A percentile compares a stretch with the other conserved stretches of the same genome.
Conservation (phyloP, 1,140 invertebrate genomes). For the Piezodorus guildinii region DNA sequence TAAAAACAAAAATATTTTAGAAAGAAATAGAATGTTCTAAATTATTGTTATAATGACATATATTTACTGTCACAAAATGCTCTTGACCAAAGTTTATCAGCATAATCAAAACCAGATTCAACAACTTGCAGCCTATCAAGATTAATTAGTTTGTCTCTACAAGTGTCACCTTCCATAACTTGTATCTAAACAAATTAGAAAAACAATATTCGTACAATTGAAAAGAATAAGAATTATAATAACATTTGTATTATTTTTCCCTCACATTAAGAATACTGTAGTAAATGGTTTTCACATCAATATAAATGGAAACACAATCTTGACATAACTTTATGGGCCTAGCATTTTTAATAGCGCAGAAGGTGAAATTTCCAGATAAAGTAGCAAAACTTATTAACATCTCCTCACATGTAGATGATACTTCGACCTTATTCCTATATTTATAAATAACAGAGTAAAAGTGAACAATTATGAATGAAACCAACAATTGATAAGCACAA, state of each 20-base stretch:
- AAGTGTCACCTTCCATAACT: conserved; percentile 22
- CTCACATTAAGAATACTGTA: conserved; percentile 9
- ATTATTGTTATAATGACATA: no score
- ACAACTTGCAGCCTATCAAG: conserved; percentile 28
- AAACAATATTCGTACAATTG: neutral
- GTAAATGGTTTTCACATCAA: conserved; percentile 11
- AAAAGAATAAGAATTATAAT: neutral
- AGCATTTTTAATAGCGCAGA: conserved; percentile 15
- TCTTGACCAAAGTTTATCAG: conserved; percentile 26
- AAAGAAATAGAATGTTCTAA: neutral
- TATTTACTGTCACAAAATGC: conserved; percentile 27
- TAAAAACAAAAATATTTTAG: neutral
- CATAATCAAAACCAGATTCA: conserved; percentile 25
- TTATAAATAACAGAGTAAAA: no score
- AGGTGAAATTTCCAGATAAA: conserved; percentile 18
- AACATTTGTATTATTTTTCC: neutral
- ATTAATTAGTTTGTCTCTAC: conserved; percentile 27
- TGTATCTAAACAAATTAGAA: conserved; percentile 16
- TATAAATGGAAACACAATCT: conserved; percentile 7
- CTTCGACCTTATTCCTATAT: neutral
- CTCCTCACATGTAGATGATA: conserved; percentile 1
- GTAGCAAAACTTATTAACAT: conserved; percentile 17
- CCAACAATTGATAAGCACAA: no score
- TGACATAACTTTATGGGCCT: conserved; percentile 18
- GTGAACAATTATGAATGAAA: no score